Base-by-base conservation (phyloP, 1,140 invertebrate genomes). In the Microplitis demolitor region DNA sequence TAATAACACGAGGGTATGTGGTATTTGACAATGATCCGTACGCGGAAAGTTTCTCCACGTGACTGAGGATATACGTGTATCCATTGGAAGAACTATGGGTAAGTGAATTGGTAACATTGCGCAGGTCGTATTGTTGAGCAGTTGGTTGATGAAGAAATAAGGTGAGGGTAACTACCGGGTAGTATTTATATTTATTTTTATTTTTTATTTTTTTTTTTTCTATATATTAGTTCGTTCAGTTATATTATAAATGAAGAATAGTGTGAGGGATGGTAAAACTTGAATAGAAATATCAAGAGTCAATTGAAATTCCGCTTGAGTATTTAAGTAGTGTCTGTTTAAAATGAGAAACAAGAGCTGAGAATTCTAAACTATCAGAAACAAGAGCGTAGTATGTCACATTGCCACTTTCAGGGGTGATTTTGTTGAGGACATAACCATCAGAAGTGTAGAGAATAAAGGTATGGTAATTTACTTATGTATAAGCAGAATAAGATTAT, bases 41-140 rank as follows among this genome's bases (percentile, higher is more conserved):
- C 60, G 60, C 60, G 60, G 60, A 62, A 35, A 62, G 33, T 35
- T 34, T 39, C 60, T 62, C 60, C 60, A 62, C 60, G 60, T 62
- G 60, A 62, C 60, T 62, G 60, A 62, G 11, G 60, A 62, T n/a
- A 60, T 6, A 60, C 33, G 34, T 3, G 31, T 62, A 35, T 3
- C 60, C 35, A 35, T 16, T n/a, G 34, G 34, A 6, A 35, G 33
- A 16, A 34, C 31, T 11, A 62, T 35, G 24, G 31, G 35, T 34
- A 11, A 62, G 31, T 37, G 31, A 24, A 54, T 16, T 58, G 14
- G 16, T 9, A 58, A 58, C 56, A 58, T 9, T 31, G 56, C 56
- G 56, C 56, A 58, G 56, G 56, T 58, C 56, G 16, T 58, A 58
- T 58, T 16, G 56, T 58, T 16, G 24, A 58, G 24, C 16, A 16